A percentile compares a stretch with the other conserved stretches of the same genome.
phyloP scores from a whole-genome alignment of 1,140 invertebrate genomes.

The Calycopis cecrops region DNA sequence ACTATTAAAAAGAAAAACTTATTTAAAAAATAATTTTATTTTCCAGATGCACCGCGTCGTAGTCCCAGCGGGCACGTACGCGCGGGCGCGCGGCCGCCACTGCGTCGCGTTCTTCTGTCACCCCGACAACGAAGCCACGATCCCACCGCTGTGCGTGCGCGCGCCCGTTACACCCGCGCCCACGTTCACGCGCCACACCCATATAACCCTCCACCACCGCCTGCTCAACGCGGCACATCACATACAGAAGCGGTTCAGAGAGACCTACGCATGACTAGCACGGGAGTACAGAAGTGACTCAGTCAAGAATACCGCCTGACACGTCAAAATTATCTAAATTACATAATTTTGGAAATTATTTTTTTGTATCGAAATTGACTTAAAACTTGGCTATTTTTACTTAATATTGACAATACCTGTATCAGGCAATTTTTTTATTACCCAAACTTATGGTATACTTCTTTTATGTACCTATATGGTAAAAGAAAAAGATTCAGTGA shows the following conservation, averaged over 20 bases:
- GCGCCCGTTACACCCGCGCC: constrained; percentile 48
- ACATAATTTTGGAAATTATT: too few relatives aligned
- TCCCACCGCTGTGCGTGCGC: constrained; percentile 75
- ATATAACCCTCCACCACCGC: constrained; percentile 68
- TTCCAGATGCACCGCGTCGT: constrained; percentile 82
- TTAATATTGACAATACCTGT: too few relatives aligned
- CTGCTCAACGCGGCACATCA: constrained; percentile 82
- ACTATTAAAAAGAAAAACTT: too few relatives aligned
- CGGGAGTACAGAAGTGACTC: constrained; percentile 16
- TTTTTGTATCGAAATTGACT: too few relatives aligned
- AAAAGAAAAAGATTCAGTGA: too few relatives aligned
- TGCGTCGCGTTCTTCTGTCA: constrained; percentile 87
- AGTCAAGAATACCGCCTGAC: background rate
- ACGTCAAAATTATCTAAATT: too few relatives aligned
- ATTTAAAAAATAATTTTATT: too few relatives aligned
- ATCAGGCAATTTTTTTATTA: too few relatives aligned
- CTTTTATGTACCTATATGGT: too few relatives aligned
- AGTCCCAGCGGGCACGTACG: constrained; percentile 78
- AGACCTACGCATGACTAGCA: constrained; percentile 79
- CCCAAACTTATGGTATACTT: too few relatives aligned
- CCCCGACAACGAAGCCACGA: constrained; percentile 77
- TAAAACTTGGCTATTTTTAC: too few relatives aligned
- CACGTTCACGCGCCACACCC: constrained; percentile 42
- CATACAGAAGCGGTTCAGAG: constrained; percentile 80
- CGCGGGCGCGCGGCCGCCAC: constrained; percentile 78